Evolutionary conservation across 2,888 invertebrate genomes (phyloP).

Genomic region (Drosophila buzzatii): DNA sequence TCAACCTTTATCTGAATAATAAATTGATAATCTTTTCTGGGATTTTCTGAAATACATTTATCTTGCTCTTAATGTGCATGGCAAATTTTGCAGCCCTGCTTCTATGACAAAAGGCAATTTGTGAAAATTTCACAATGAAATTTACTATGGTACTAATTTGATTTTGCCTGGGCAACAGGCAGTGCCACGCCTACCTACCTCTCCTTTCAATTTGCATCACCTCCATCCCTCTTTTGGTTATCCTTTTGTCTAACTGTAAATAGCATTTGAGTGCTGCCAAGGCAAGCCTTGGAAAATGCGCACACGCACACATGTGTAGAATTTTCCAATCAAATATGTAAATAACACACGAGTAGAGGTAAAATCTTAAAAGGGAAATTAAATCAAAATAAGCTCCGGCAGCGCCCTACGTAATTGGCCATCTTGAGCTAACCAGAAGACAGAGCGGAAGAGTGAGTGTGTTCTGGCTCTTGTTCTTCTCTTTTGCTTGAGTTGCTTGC

Average conservation of each 20-base stretch:
- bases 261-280: conserved; percentile 2
- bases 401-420: conserved; percentile 65
- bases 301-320: conserved; percentile 13
- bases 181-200: neutral
- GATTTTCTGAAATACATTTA: neutral
- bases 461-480: neutral
- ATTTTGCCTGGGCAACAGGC: conserved; percentile 46
- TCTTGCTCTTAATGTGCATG: neutral
- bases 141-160: conserved; percentile 69
- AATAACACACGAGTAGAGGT: conserved; percentile 53
- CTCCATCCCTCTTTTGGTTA: neutral
- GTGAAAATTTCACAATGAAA: conserved; percentile 61
- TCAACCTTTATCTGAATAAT: too few species aligned
- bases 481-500: conserved; percentile 15
- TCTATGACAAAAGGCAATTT: conserved; percentile 50
- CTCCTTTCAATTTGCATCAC: neutral
- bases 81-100: conserved; percentile 8
- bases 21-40: too few species aligned
- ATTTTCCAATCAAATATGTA: conserved; percentile 77
- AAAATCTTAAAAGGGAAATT: conserved; percentile 68
- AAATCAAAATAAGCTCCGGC: conserved; percentile 75
- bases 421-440: conserved; percentile 23
- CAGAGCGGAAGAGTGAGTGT: neutral
- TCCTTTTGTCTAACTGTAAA: neutral
- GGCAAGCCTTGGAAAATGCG: conserved; percentile 18